Evolutionary conservation across 2,888 invertebrate genomes (phyloP), one percentile per base, ranked within the genome.

Genomic region (Apotomis betuletana): DNA sequence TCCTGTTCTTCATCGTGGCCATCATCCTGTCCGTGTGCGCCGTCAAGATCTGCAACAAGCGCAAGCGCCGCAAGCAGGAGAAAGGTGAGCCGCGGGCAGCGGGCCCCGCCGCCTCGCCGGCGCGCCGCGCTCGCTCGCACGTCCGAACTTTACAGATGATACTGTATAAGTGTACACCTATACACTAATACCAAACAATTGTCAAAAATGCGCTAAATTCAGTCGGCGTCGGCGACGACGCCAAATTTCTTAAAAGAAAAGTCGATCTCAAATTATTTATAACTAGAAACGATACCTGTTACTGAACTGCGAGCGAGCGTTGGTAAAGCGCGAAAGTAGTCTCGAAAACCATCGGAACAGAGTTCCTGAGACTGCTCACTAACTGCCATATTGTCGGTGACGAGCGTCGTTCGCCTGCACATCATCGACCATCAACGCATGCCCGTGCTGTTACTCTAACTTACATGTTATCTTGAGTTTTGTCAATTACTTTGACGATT

Each of bases 41-140:
- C 83, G 98, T 99, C 87, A 98, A 99, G 95, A 98, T 98, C 92
- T 98, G 98, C 95, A 99, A 98, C 95, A 98, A 98, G 94, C 95
- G 98, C 87, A 98, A 98, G 94, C 96, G 98, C 85, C 96, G 98
- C 95, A 98, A 98, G 96, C 98, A 98, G 94, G 98, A 98, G 94
- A 98, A 98, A 97, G 98, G 99, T 98, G 95, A 94, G 94, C 68
- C 9, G n/a, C 60, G 60, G 67, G 70, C 64, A 74, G 76, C 74
- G 76, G 67, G 67, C 61, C 67, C 62, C 67, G 67, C 61, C 67
- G 9, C 67, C 58, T 58, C 58, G 52, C 51, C 15, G 41, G 63
- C 58, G 58, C 44, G 38, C 51, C 44, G 63, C 84, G 84, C 86
- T 87, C 88, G 89, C 87, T 81, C 76, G 87, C 86, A 58, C 67